Percentiles rank a stretch among this genome's conserved stretches.
These are phyloP conservation scores for Cryptops parisi DNA, from an alignment of 2,888 invertebrate genomes.

Conservation along the genomic window DNA sequence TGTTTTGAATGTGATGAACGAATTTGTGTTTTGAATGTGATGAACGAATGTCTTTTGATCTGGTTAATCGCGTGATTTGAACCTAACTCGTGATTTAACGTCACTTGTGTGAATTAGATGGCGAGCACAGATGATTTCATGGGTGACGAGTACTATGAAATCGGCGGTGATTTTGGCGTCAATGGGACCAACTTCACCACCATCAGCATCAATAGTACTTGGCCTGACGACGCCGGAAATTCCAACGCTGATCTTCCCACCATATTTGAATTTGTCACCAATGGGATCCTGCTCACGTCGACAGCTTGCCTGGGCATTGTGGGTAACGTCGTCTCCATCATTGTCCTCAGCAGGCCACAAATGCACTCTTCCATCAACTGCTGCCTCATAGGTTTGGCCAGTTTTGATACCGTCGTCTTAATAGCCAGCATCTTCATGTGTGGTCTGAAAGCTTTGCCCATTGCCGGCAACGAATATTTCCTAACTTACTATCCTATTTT, in stretches of 20 bases:
- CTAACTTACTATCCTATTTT: conserved; percentile 55
- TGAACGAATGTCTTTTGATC: too few species aligned
- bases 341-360: conserved; percentile 78
- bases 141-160: too few species aligned
- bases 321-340: conserved; percentile 79
- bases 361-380: conserved; percentile 95
- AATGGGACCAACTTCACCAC: too few species aligned
- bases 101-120: too few species aligned
- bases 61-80: too few species aligned
- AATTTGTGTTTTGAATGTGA: too few species aligned
- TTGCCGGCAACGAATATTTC: conserved; percentile 58
- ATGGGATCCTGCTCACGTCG: conserved; percentile 63
- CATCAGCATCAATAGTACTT: too few species aligned
- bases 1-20: too few species aligned
- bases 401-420: conserved; percentile 66
- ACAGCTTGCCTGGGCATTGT: conserved; percentile 70
- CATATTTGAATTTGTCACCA: conserved; percentile 60
- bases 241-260: neutral
- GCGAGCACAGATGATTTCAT: too few species aligned
- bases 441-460: conserved; percentile 71
- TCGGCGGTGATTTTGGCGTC: too few species aligned
- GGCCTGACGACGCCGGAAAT: too few species aligned
- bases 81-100: too few species aligned
- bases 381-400: conserved; percentile 78
- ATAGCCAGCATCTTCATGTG: conserved; percentile 65